phyloP scores from a whole-genome alignment of 2,888 invertebrate genomes.

The Habrosyne pyritoides region DNA sequence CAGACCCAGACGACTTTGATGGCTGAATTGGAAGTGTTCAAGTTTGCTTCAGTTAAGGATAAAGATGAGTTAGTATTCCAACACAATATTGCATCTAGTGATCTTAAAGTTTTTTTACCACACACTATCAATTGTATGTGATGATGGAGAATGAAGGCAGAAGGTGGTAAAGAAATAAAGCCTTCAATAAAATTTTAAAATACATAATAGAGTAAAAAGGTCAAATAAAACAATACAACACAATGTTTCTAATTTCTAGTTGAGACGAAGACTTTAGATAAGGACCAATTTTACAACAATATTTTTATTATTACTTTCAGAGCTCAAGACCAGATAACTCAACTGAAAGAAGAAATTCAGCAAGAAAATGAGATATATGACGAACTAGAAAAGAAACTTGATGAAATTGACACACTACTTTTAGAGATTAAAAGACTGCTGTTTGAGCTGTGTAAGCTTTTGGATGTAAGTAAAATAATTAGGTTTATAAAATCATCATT shows the following conservation, averaged over 20 bases:
- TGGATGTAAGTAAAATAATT: slow-evolving; percentile 74
- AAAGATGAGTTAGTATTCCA: slow-evolving; percentile 89
- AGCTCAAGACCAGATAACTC: slow-evolving; percentile 88
- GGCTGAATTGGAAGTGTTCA: slow-evolving; percentile 88
- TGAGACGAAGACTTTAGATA: too few species aligned
- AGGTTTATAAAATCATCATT: too few species aligned
- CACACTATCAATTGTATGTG: neutral
- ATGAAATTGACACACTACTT: slow-evolving; percentile 66
- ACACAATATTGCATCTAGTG: too few species aligned
- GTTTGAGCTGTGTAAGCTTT: slow-evolving; percentile 70
- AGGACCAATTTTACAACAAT: too few species aligned
- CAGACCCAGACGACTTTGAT: slow-evolving; percentile 85
- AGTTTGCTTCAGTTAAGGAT: slow-evolving; percentile 91
- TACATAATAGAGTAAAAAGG: too few species aligned
- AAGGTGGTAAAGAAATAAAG: too few species aligned
- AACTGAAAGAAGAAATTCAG: slow-evolving; percentile 84
- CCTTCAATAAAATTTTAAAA: too few species aligned
- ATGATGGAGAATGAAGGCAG: neutral
- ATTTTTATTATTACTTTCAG: slow-evolving; percentile 70
- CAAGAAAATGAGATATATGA: slow-evolving; percentile 63
- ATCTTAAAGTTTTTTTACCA: too few species aligned
- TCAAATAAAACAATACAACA: too few species aligned
- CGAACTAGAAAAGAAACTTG: slow-evolving; percentile 57
- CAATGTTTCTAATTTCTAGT: neutral
- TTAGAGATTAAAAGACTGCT: slow-evolving; percentile 73